phyloP scores from a whole-genome alignment of 2,888 invertebrate species.

The Hydropsyche betteni region DNA sequence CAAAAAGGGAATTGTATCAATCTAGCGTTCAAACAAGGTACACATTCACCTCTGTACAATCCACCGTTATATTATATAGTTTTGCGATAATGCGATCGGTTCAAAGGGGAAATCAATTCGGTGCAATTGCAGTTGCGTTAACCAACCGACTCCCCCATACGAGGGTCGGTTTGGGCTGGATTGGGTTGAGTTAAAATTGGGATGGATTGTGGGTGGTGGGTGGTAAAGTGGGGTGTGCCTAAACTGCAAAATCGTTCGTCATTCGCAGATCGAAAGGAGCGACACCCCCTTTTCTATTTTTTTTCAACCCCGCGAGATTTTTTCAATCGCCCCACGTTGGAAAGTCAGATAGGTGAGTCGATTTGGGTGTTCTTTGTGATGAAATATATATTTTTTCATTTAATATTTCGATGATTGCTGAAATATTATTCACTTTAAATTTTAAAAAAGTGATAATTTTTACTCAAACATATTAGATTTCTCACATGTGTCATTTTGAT shows the following conservation, averaged over 20 bases:
- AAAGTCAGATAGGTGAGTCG: slow-evolving; percentile 10
- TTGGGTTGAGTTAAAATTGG: no score
- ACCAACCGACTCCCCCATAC: background rate
- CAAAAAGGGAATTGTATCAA: no score
- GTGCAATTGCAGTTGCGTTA: slow-evolving; percentile 34
- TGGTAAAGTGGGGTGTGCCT: slow-evolving; percentile 11
- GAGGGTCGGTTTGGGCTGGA: no score
- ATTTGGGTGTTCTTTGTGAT: no score
- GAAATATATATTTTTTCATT: no score
- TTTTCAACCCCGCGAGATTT: slow-evolving; percentile 22
- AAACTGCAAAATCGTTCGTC: slow-evolving; percentile 39
- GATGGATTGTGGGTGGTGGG: background rate
- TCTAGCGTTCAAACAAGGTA: no score
- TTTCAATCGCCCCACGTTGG: background rate
- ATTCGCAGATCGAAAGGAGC: slow-evolving; percentile 13
- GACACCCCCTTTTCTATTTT: slow-evolving; percentile 1
- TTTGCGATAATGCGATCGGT: slow-evolving; percentile 31
- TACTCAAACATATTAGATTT: no score
- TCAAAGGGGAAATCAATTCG: slow-evolving; percentile 34
- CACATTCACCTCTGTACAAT: no score
- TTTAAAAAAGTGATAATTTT: no score
- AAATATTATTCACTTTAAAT: no score
- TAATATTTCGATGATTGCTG: no score
- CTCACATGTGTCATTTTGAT: no score
- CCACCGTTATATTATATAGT: background rate